phyloP scores from a whole-genome alignment of 2,113 vertebrate species.

The Arvicanthis niloticus region DNA sequence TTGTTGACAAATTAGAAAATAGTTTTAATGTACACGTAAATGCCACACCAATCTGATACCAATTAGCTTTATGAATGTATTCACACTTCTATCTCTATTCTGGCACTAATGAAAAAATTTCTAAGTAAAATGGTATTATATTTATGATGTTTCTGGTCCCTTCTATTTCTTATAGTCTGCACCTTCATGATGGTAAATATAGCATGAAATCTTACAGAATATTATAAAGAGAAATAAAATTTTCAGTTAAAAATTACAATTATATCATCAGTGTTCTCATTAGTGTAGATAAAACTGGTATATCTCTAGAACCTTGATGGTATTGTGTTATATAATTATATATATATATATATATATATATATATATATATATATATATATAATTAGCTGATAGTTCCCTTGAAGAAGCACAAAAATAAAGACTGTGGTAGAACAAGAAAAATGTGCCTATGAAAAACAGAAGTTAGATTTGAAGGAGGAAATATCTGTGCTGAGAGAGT shows the following conservation, averaged over 20 bases:
- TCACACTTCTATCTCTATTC: constrained; percentile 9
- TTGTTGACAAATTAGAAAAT: constrained; percentile 37
- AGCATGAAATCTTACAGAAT: constrained; percentile 50
- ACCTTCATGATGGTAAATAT: neutral
- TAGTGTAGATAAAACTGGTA: constrained; percentile 22
- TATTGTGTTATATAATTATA: no score
- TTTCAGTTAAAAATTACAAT: constrained; percentile 32
- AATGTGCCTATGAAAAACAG: constrained; percentile 19
- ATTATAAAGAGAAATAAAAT: neutral
- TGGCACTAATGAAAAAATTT: neutral
- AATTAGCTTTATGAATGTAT: constrained; percentile 34
- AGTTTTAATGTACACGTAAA: constrained; percentile 19
- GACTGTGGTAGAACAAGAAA: constrained; percentile 32
- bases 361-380: neutral
- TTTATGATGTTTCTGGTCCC: neutral
- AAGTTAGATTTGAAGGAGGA: neutral
- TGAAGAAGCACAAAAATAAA: constrained; percentile 50
- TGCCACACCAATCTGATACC: neutral
- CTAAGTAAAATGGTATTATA: neutral
- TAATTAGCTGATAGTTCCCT: neutral
- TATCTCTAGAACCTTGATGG: neutral
- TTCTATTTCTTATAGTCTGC: constrained; percentile 1
- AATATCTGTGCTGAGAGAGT: constrained; percentile 30
- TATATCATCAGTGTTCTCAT: constrained; percentile 40
- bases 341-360: neutral